These are phyloP conservation scores for Temnopleurus reevesii DNA, from an alignment of 53 echinoderm and acorn worm genomes.

Conservation along the genomic window DNA sequence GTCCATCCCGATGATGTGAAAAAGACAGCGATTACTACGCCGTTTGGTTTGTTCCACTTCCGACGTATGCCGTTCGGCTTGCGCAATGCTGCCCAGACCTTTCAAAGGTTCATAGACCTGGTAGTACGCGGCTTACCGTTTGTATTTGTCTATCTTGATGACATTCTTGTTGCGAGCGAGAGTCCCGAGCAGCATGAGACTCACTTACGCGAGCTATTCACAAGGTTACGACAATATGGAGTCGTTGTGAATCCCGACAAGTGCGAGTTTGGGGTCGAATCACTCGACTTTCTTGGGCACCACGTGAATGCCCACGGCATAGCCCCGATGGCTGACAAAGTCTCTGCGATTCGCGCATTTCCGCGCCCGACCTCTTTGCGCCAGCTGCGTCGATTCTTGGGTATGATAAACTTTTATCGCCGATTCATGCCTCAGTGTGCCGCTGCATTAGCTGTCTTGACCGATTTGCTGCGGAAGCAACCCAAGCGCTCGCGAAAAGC, in stretches of 20 bases:
- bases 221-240: slow-evolving; percentile 46
- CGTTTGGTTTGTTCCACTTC: slow-evolving; percentile 66
- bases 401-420: too few species aligned
- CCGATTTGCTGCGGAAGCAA: background rate
- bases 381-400: slow-evolving; percentile 2
- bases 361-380: slow-evolving; percentile 39
- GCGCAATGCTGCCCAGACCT: slow-evolving; percentile 64
- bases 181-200: slow-evolving; percentile 19
- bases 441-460: too few species aligned
- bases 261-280: slow-evolving; percentile 21
- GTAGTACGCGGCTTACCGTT: slow-evolving; percentile 39
- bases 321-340: slow-evolving; percentile 45
- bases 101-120: slow-evolving; percentile 60
- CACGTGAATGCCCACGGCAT: too few species aligned
- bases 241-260: slow-evolving; percentile 61
- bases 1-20: too few species aligned
- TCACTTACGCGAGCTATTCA: slow-evolving; percentile 50
- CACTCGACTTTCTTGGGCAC: too few species aligned
- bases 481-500: slow-evolving; percentile 25
- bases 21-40: too few species aligned
- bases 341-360: slow-evolving; percentile 53
- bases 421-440: too few species aligned
- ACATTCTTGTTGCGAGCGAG: slow-evolving; percentile 51
- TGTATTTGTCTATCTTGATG: slow-evolving; percentile 59
- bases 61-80: slow-evolving; percentile 69